These are phyloP conservation scores for Drosophila watanabei DNA, from an alignment of 1,140 invertebrate genomes.

Conservation along the genomic window DNA sequence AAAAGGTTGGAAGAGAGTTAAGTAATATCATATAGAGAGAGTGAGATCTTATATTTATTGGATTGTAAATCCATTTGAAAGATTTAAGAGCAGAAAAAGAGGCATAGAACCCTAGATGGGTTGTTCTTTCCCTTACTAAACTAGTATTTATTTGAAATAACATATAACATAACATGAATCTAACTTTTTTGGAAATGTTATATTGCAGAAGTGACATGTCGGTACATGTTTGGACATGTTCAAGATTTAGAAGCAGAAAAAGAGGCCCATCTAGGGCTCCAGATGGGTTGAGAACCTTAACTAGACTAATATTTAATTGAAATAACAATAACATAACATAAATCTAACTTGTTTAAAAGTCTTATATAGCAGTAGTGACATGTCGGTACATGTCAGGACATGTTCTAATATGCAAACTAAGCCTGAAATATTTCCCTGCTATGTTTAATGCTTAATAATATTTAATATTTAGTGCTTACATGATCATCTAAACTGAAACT, in stretches of 20 bases:
- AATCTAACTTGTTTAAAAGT: no score
- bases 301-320: neutral
- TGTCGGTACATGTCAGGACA: neutral
- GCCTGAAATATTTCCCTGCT: neutral
- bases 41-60: neutral
- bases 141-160: neutral
- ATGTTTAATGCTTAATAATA: neutral
- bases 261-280: no score
- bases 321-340: neutral
- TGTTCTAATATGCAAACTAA: neutral
- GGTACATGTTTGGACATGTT: neutral
- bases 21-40: neutral
- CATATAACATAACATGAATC: neutral
- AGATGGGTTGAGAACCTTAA: no score
- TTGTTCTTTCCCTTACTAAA: no score
- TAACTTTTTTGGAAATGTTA: neutral
- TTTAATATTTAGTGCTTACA: neutral
- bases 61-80: neutral
- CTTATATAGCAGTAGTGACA: no score
- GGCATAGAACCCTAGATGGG: neutral
- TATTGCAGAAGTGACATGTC: neutral
- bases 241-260: no score
- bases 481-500: neutral
- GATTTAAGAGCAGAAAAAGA: neutral
- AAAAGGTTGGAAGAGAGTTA: neutral